These are phyloP conservation scores for Mesoligia furuncula DNA, from an alignment of 2,888 invertebrate species.

Conservation along the genomic window DNA sequence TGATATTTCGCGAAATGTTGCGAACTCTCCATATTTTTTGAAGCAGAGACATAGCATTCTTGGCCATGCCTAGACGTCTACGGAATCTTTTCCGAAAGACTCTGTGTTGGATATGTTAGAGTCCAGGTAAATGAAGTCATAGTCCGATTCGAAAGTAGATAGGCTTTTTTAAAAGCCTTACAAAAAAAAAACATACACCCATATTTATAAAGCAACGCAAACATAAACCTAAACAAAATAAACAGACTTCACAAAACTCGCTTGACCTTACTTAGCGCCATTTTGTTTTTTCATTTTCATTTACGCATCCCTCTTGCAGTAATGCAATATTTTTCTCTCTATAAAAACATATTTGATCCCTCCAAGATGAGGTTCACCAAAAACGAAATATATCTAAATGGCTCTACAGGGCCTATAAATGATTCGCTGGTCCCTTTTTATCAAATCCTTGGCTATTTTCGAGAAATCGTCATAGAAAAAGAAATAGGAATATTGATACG, in stretches of 20 bases:
- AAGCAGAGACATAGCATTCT: too few species aligned
- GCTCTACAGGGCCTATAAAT: constrained; percentile 38
- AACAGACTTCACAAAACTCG: constrained; percentile 25
- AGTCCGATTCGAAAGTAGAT: background rate
- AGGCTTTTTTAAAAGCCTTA: background rate
- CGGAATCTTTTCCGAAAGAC: too few species aligned
- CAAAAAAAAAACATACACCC: background rate
- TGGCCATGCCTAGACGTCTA: too few species aligned
- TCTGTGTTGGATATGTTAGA: too few species aligned
- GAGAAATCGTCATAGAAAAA: constrained; percentile 42
- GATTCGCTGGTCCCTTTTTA: constrained; percentile 51
- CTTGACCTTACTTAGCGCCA: constrained; percentile 36
- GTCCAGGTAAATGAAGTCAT: too few species aligned
- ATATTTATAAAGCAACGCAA: constrained; percentile 10
- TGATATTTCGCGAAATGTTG: too few species aligned
- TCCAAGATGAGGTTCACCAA: constrained; percentile 56
- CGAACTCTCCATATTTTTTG: too few species aligned
- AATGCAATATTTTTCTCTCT: constrained; percentile 42
- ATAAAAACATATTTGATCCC: constrained; percentile 61
- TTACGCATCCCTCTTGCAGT: constrained; percentile 33
- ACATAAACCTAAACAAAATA: constrained; percentile 4
- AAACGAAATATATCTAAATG: constrained; percentile 57
- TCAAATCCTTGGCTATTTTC: constrained; percentile 53
- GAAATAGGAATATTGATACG: constrained; percentile 28
- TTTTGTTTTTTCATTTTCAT: constrained; percentile 46